Base-by-base conservation (phyloP, 2,113 vertebrate genomes). In the Empidonax alnorum region DNA sequence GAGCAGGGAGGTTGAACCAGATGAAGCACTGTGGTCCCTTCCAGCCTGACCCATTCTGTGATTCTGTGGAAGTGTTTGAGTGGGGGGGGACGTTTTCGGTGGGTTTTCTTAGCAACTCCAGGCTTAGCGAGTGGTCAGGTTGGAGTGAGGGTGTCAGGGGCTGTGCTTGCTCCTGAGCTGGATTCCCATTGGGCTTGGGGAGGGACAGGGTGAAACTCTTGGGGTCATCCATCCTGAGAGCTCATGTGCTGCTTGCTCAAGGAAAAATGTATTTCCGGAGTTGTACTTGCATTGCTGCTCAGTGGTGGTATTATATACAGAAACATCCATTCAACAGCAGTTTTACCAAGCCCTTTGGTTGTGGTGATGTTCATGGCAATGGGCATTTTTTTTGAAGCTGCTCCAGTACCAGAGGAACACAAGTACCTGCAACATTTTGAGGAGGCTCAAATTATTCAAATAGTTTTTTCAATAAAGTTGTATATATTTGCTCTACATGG, bases 241-340 rank as follows among this genome's bases (percentile, higher is more conserved):
- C 17, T 44, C 1, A 0, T 5, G 11, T 19, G 10, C 20, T 44
- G 7, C 67, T 39, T 27, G 3, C 27, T 72, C 46, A 8, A 52
- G 23, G 13, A 24, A 18, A 24, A 18, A 1, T 56, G 0, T 63
- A 37, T 27, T 77, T 44, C 39, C 25, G 12, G 22, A 35, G 14
- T 39, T 92, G 15, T 44, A 17, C 37, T 14, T 10, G 14, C 12
- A 1, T 6, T 28, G 16, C 2, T 59, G 35, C 27, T 20, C 11
- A 3, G 5, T 10, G 14, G 8, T 44, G 24, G 3, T 76, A 28
- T 19, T 67, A 23, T 4, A 1, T 21, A 3, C 33, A 5, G 28
- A 17, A 8, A 3, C 31, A n/a, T 47, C 55, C 68, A 14, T 22
- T 49, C 4, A 1, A 11, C 37, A 33, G 17, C 9, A 6, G 11